These are phyloP conservation scores for Acronicta alni DNA, from an alignment of 2,888 invertebrate genomes.

Conservation along the genomic window DNA sequence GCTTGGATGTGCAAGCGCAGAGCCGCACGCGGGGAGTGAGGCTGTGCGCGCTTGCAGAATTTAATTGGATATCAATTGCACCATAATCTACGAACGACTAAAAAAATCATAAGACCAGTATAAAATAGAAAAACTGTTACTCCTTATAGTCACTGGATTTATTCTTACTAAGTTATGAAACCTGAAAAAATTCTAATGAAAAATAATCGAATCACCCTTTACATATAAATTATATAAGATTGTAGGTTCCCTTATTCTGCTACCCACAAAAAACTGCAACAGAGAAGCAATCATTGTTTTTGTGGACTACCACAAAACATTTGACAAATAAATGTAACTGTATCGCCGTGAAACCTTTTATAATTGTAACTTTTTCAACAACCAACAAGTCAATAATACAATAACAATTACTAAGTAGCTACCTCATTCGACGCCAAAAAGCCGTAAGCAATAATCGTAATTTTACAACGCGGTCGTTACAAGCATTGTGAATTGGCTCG, in stretches of 20 bases:
- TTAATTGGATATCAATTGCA: conserved; percentile 35
- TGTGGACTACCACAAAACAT: conserved; percentile 26
- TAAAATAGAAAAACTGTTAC: too few species aligned
- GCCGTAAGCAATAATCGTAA: conserved; percentile 70
- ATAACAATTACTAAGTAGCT: conserved; percentile 62
- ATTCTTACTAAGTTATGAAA: too few species aligned
- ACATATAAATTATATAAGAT: too few species aligned
- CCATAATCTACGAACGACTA: neutral
- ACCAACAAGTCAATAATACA: conserved; percentile 56
- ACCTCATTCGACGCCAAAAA: conserved; percentile 63
- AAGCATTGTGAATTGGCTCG: conserved; percentile 68
- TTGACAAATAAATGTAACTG: conserved; percentile 41
- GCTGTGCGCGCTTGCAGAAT: conserved; percentile 38
- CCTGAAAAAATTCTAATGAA: too few species aligned
- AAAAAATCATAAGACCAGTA: too few species aligned
- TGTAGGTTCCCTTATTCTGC: too few species aligned
- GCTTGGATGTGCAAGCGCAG: conserved; percentile 50
- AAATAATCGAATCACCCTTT: neutral
- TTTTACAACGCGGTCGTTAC: conserved; percentile 59
- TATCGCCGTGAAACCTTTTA: conserved; percentile 55
- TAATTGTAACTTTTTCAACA: conserved; percentile 31
- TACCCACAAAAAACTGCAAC: too few species aligned
- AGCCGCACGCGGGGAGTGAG: conserved; percentile 36
- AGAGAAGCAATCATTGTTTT: neutral
- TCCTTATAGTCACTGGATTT: too few species aligned